Conservation (phyloP, 1,140 invertebrate species). For the Ceratina calcarata region DNA sequence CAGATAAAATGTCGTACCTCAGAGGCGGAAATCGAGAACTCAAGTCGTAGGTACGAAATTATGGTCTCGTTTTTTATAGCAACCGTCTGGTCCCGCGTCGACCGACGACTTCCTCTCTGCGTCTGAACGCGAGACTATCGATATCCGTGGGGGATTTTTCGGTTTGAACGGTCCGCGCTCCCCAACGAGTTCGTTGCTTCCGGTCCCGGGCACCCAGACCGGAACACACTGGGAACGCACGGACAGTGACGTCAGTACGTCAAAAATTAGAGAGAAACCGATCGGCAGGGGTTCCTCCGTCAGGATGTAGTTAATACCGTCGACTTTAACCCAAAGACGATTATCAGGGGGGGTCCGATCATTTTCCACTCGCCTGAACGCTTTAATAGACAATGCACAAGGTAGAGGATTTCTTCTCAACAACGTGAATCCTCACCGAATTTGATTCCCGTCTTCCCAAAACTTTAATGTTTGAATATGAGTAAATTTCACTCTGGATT, state of each 20-base stretch:
- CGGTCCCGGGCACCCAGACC: slow-evolving; percentile 68
- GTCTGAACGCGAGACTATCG: slow-evolving; percentile 51
- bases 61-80: neutral
- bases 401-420: slow-evolving; percentile 11
- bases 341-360: slow-evolving; percentile 63
- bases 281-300: slow-evolving; percentile 70
- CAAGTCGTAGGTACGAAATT: no score
- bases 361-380: slow-evolving; percentile 68
- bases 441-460: no score
- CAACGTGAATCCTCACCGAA: neutral
- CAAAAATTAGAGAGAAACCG: slow-evolving; percentile 68
- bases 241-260: slow-evolving; percentile 59
- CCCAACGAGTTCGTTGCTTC: slow-evolving; percentile 64
- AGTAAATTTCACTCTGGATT: no score
- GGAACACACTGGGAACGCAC: slow-evolving; percentile 65
- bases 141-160: slow-evolving; percentile 63
- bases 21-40: no score
- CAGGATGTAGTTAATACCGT: slow-evolving; percentile 74
- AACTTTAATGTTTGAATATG: no score
- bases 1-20: no score
- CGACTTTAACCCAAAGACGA: slow-evolving; percentile 67
- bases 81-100: slow-evolving; percentile 21
- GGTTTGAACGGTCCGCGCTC: slow-evolving; percentile 46
- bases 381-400: slow-evolving; percentile 52
- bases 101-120: slow-evolving; percentile 50